Evolutionary conservation across 1,140 invertebrate genomes (phyloP).

Genomic region (Amyelois transitella): DNA sequence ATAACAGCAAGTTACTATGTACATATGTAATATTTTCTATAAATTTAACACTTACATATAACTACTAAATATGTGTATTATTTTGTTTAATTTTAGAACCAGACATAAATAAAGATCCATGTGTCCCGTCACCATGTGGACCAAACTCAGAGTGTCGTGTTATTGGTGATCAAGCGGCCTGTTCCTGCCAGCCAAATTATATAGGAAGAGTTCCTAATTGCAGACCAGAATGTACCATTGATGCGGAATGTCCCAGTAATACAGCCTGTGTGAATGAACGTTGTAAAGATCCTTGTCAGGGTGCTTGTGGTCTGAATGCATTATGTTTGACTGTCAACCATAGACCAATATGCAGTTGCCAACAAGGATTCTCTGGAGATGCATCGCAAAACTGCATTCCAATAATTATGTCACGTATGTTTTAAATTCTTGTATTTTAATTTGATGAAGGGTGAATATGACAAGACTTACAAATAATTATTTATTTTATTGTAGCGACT

Average conservation of each 20-base stretch:
- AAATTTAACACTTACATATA: no score
- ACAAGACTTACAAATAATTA: neutral
- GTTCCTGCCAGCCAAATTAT: conserved; percentile 82
- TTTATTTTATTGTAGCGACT: conserved; percentile 46
- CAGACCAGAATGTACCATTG: conserved; percentile 83
- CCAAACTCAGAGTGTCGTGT: conserved; percentile 86
- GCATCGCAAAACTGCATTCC: conserved; percentile 64
- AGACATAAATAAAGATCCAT: conserved; percentile 59
- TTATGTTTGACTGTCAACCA: conserved; percentile 80
- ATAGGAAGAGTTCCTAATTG: conserved; percentile 85
- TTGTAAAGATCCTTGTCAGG: conserved; percentile 83
- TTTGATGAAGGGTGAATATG: neutral
- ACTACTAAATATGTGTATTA: neutral
- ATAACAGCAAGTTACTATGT: no score
- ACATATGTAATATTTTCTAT: no score
- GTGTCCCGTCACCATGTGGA: conserved; percentile 86
- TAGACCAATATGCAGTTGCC: conserved; percentile 75
- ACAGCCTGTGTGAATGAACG: conserved; percentile 81
- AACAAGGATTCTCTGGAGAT: conserved; percentile 72
- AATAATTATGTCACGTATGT: conserved; percentile 53
- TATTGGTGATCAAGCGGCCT: conserved; percentile 84
- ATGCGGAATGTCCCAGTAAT: conserved; percentile 79
- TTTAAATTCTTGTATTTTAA: conserved; percentile 7
- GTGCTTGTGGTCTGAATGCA: conserved; percentile 80
- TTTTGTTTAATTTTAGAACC: conserved; percentile 39